Percentiles rank a stretch among this genome's conserved stretches.
These are phyloP conservation scores for Myripristis murdjan DNA, from an alignment of 2,797 vertebrate species.

Conservation along the genomic window DNA sequence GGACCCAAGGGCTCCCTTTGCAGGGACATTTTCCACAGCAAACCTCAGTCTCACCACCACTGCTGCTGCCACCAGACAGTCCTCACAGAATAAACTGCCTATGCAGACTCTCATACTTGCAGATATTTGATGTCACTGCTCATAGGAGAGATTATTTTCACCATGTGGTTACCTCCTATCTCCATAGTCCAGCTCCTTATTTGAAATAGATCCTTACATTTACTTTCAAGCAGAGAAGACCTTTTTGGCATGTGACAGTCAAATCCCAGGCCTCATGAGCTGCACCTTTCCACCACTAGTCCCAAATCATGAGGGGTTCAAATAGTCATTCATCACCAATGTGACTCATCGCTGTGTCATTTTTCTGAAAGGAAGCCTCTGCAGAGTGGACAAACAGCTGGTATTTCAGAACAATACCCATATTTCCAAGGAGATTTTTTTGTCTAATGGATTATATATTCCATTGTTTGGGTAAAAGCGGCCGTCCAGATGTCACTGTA, in stretches of 20 bases:
- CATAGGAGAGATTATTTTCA: conserved; percentile 49
- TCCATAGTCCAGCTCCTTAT: conserved; percentile 40
- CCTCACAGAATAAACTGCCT: conserved; percentile 57
- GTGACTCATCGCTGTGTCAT: conserved; percentile 71
- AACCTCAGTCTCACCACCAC: conserved; percentile 71
- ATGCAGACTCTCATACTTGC: conserved; percentile 41
- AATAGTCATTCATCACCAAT: conserved; percentile 61
- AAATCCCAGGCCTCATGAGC: conserved; percentile 49
- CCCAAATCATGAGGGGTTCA: conserved; percentile 58
- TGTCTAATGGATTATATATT: conserved; percentile 64
- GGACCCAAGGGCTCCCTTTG: conserved; percentile 74
- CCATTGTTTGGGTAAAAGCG: conserved; percentile 45
- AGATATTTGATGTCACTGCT: conserved; percentile 49
- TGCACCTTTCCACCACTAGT: conserved; percentile 58
- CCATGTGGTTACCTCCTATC: conserved; percentile 38
- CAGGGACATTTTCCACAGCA: conserved; percentile 66
- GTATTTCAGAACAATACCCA: conserved; percentile 73
- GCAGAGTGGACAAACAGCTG: conserved; percentile 67
- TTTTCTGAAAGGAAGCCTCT: conserved; percentile 61
- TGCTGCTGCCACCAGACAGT: conserved; percentile 63
- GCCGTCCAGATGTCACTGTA: conserved; percentile 72
- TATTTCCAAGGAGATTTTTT: conserved; percentile 64
- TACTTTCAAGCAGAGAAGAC: conserved; percentile 45
- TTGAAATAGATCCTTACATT: conserved; percentile 50
- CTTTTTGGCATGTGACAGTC: conserved; percentile 62